Conservation (phyloP, 2,113 vertebrate species). For the Circaetus gallicus region DNA sequence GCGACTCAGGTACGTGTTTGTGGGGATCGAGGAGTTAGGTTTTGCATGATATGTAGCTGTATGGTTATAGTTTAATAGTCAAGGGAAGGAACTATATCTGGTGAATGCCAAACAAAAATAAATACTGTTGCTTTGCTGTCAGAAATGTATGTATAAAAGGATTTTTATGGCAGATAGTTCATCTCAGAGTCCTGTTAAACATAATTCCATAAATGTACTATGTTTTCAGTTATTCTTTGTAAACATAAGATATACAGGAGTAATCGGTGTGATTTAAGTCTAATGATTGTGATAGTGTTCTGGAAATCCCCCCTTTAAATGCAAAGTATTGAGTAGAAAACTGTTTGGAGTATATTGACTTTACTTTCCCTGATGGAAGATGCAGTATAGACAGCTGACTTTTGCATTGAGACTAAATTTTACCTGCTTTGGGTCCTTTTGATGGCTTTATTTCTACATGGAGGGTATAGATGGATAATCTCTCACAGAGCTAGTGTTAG, state of each 20-base stretch:
- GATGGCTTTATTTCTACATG: neutral
- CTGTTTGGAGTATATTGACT: neutral
- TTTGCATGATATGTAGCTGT: neutral
- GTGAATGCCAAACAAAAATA: neutral
- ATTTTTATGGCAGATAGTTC: neutral
- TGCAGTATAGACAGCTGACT: neutral
- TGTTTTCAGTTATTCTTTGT: neutral
- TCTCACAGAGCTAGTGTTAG: neutral
- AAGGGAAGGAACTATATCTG: neutral
- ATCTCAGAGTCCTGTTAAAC: neutral
- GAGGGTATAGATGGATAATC: neutral
- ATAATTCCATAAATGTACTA: neutral
- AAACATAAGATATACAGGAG: neutral
- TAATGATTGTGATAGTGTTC: neutral
- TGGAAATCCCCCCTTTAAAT: neutral
- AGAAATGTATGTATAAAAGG: neutral
- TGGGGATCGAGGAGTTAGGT: neutral
- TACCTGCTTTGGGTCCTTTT: neutral
- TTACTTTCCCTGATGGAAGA: neutral
- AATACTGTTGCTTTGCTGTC: neutral
- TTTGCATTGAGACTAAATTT: neutral
- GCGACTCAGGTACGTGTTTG: constrained; percentile 83
- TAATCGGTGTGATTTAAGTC: neutral
- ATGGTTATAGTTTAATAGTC: neutral
- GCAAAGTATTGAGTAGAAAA: neutral